Conservation (phyloP, 2,888 invertebrate species). For the Eurois occulta region DNA sequence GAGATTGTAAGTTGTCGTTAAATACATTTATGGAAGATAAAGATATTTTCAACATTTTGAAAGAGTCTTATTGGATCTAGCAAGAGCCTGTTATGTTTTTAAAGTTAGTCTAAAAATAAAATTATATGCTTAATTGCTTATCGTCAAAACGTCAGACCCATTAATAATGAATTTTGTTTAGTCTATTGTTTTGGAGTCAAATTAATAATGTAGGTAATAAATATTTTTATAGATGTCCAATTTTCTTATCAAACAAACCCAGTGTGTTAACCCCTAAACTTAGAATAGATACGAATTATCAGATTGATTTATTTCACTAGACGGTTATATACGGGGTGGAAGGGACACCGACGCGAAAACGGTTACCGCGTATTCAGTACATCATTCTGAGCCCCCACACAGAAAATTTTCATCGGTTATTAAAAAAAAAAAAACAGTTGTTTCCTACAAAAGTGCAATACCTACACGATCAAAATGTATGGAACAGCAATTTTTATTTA, state of each 20-base stretch:
- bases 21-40: neutral
- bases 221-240: neutral
- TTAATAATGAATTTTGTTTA: slow-evolving; percentile 14
- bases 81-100: neutral
- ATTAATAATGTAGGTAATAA: neutral
- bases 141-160: slow-evolving; percentile 10
- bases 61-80: no score
- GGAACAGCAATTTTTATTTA: no score
- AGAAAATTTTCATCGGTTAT: no score
- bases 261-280: slow-evolving; percentile 3
- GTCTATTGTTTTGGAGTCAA: slow-evolving; percentile 17
- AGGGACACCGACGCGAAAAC: no score
- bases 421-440: no score
- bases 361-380: no score
- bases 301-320: neutral
- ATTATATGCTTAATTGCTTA: neutral
- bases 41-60: neutral
- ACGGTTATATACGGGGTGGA: neutral
- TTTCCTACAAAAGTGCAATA: no score
- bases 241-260: slow-evolving; percentile 6
- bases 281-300: neutral
- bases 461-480: no score
- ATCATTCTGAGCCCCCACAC: no score
- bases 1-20: neutral
- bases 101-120: neutral